phyloP scores from a whole-genome alignment of 2,888 invertebrate genomes.

The Eilema griseolum region DNA sequence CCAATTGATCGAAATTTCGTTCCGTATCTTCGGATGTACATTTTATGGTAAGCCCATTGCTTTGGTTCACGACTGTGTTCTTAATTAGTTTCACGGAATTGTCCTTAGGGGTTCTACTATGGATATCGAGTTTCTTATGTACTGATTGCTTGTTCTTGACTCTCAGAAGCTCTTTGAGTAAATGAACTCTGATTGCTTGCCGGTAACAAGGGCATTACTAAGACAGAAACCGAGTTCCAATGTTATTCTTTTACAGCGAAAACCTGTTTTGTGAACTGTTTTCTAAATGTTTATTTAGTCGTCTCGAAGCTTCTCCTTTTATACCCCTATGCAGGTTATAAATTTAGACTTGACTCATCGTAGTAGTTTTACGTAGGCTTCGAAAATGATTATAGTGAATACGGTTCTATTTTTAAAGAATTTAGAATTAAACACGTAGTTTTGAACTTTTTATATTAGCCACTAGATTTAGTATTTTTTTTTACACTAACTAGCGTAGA shows the following conservation, averaged over 20 bases:
- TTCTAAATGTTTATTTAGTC: neutral
- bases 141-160: constrained; percentile 24
- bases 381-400: neutral
- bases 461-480: no score
- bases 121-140: constrained; percentile 25
- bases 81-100: constrained; percentile 39
- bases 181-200: constrained; percentile 39
- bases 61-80: constrained; percentile 30
- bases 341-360: constrained; percentile 19
- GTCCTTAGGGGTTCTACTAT: constrained; percentile 29
- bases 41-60: constrained; percentile 6
- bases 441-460: no score
- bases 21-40: no score
- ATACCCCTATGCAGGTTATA: constrained; percentile 13
- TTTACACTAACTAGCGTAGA: no score
- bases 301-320: constrained; percentile 11
- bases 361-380: constrained; percentile 12
- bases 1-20: no score
- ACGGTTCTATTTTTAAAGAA: neutral
- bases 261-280: neutral
- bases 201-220: constrained; percentile 24
- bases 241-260: constrained; percentile 25
- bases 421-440: no score
- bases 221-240: constrained; percentile 31
- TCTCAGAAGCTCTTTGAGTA: constrained; percentile 21